Evolutionary conservation across 2,888 invertebrate species (phyloP).

Genomic region (Drosophila birchii): DNA sequence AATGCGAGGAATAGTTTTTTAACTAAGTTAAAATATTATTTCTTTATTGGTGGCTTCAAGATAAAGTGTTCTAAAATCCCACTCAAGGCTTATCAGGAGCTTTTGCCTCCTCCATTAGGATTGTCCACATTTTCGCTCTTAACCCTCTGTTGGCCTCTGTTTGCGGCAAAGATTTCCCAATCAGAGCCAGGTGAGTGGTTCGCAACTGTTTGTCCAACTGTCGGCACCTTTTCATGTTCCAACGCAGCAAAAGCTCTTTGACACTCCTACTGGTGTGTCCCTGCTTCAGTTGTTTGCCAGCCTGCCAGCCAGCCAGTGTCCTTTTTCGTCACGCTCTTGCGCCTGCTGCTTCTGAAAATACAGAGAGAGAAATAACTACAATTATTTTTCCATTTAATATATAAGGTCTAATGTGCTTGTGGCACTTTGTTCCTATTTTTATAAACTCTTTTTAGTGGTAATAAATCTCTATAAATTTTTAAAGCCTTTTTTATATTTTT

Average conservation of each 20-base stretch:
- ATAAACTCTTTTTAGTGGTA: too few relatives aligned
- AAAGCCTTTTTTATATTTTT: neutral
- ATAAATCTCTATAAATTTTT: neutral
- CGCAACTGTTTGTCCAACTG: slow-evolving; percentile 12
- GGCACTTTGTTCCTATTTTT: too few relatives aligned
- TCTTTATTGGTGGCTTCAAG: neutral
- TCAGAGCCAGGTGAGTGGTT: slow-evolving; percentile 37
- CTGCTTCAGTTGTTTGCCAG: slow-evolving; percentile 40
- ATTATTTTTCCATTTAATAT: fast-evolving
- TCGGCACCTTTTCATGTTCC: slow-evolving; percentile 30
- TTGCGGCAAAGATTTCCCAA: slow-evolving; percentile 37
- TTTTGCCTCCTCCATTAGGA: slow-evolving; percentile 20
- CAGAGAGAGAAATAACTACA: neutral
- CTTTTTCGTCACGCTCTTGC: slow-evolving; percentile 35
- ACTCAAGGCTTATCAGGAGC: slow-evolving; percentile 5
- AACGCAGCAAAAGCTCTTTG: slow-evolving; percentile 13
- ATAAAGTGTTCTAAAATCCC: neutral
- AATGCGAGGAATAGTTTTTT: neutral
- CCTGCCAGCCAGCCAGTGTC: slow-evolving; percentile 40
- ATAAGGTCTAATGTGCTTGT: too few relatives aligned
- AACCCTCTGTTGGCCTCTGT: slow-evolving; percentile 27
- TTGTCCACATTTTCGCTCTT: slow-evolving; percentile 18
- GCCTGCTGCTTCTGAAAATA: neutral
- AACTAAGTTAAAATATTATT: neutral
- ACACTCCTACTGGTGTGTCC: slow-evolving; percentile 14